Conservation (phyloP, 2,797 vertebrate species). For the Aselliscus stoliczkanus region DNA sequence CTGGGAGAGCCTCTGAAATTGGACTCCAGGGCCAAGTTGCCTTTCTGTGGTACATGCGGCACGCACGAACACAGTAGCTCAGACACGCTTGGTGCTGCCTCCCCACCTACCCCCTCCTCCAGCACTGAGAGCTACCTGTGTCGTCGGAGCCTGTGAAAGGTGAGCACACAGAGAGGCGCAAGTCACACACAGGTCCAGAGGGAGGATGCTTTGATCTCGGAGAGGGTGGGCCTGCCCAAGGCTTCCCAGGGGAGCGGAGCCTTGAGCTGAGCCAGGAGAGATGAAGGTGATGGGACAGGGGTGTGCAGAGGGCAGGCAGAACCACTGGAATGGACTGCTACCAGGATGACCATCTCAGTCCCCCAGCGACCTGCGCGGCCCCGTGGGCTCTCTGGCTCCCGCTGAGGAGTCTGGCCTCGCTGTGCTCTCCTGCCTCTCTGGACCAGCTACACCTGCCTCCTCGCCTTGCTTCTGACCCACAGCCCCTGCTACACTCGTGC, state of each 20-base stretch:
- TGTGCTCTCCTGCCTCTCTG: neutral
- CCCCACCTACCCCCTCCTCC: neutral
- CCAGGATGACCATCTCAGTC: neutral
- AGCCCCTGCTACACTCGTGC: neutral
- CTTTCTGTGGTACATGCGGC: accelerated
- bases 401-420: accelerated
- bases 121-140: neutral
- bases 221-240: neutral
- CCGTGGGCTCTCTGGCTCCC: neutral
- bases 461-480: neutral
- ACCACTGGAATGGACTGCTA: accelerated
- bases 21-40: neutral
- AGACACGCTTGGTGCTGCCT: neutral
- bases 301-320: neutral
- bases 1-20: neutral
- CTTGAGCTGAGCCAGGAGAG: neutral
- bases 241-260: neutral
- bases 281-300: neutral
- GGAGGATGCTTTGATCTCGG: neutral
- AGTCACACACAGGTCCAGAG: neutral
- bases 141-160: neutral
- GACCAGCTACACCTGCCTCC: neutral
- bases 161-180: neutral
- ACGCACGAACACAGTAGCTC: neutral
- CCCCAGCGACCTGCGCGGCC: too few relatives aligned